These are phyloP conservation scores for Baronia brevicornis DNA, from an alignment of 2,888 invertebrate genomes.

Conservation along the genomic window DNA sequence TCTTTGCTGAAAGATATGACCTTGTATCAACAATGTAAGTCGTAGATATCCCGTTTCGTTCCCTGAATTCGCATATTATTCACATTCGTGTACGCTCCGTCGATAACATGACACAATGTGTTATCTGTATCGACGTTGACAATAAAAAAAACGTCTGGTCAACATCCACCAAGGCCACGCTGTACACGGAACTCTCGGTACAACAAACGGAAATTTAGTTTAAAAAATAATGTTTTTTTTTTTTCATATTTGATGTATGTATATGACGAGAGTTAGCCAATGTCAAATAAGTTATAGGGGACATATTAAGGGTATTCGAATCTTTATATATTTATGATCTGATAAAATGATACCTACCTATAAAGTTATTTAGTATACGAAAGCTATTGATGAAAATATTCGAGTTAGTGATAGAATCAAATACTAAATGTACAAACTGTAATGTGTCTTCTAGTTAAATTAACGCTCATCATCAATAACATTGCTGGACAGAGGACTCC, in stretches of 20 bases:
- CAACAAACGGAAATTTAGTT: conserved; percentile 26
- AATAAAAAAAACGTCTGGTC: conserved; percentile 51
- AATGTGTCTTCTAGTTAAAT: too few relatives aligned
- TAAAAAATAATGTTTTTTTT: conserved; percentile 21
- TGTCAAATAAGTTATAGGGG: conserved; percentile 54
- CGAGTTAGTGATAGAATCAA: too few relatives aligned
- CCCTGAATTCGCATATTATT: conserved; percentile 11
- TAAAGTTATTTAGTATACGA: too few relatives aligned
- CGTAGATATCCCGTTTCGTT: conserved; percentile 11
- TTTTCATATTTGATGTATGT: conserved; percentile 17
- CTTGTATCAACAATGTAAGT: conserved; percentile 9
- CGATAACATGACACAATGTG: conserved; percentile 52
- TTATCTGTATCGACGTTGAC: conserved; percentile 45
- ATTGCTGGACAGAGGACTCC: too few relatives aligned
- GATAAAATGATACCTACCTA: conserved; percentile 27
- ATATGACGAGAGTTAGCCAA: conserved; percentile 33
- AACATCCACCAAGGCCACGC: conserved; percentile 58
- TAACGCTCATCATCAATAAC: too few relatives aligned
- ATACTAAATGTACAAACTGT: too few relatives aligned
- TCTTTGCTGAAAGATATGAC: conserved; percentile 2
- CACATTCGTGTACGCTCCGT: conserved; percentile 7
- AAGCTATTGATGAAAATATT: too few relatives aligned
- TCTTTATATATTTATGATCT: conserved; percentile 27
- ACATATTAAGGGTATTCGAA: conserved; percentile 39
- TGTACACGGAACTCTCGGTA: conserved; percentile 52